phyloP scores from a whole-genome alignment of 2,113 vertebrate genomes.

The Oreochromis tanganicae region DNA sequence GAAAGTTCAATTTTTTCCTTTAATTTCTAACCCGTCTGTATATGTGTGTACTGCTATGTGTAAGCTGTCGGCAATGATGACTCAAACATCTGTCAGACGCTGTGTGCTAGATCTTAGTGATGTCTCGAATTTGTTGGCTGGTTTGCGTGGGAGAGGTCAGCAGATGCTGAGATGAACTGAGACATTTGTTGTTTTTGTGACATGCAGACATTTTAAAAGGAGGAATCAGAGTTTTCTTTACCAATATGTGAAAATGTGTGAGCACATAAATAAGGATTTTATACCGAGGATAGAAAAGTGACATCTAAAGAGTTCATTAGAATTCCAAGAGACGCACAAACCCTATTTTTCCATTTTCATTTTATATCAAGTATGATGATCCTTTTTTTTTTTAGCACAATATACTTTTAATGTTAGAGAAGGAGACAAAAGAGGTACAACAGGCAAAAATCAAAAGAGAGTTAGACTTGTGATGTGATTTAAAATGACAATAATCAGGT shows the following conservation, averaged over 20 bases:
- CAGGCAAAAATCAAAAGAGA: not conserved
- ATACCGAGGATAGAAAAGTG: not conserved
- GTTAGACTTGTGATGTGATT: not conserved
- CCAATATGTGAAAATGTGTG: not conserved
- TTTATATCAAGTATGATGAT: not conserved
- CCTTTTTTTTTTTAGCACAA: not conserved
- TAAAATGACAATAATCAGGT: not conserved
- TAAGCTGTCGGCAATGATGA: not conserved
- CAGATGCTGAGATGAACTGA: not conserved
- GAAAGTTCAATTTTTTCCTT: not conserved
- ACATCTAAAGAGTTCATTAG: not conserved
- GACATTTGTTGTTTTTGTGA: not conserved
- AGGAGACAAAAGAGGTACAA: fast-evolving
- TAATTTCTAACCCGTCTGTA: not conserved
- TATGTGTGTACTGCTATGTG: not conserved
- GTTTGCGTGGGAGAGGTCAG: not conserved
- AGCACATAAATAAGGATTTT: not conserved
- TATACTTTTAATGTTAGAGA: not conserved
- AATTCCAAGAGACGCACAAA: not conserved
- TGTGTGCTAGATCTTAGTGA: not conserved
- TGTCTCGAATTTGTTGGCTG: not conserved
- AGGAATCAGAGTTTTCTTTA: not conserved
- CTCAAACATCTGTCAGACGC: not conserved
- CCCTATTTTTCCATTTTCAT: not conserved
- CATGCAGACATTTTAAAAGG: not conserved